Evolutionary conservation across 2,888 invertebrate genomes (phyloP), one percentile per base, ranked within the genome.

Genomic region (Sturmia bella): DNA sequence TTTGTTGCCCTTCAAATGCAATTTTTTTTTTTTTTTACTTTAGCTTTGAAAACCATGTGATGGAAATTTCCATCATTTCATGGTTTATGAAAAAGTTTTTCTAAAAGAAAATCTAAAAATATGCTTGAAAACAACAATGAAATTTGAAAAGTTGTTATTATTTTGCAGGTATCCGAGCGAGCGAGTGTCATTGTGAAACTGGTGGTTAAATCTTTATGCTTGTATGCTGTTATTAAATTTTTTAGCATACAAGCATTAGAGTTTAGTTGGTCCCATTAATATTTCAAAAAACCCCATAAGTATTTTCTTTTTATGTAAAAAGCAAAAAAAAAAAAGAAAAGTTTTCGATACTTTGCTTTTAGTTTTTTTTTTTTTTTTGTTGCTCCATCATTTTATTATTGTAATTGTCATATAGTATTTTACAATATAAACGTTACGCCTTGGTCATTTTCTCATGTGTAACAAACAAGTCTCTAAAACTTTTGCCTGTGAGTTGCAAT

Each of bases 401-500:
- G 41, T 39, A 52, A 32, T 45, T 69, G 75, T 50, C 41, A 50
- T 48, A 4, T 17, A 32, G 50, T 59, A 41, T 37, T 19, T 50
- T 52, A 17, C 27, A 37, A 39, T 41, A 41, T 17, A 17, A 45
- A 52, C 45, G 82, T 75, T 78, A 82, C 74, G 78, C 82, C 78
- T 78, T 78, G 82, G 69, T 59, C 82, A 82, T 82, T 82, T 82
- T 76, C 76, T 73, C 68, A 73, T 81, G 81, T 81, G 73, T 69
- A 69, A 77, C 73, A 76, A 79, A 64, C 78, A 76, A 78, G 69
- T 82, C 59, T 82, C 59, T 64, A 66, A 76, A 76, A 78, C 78
- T 82, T 82, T 78, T 82, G 82, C 74, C 78, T 82, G 78, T 48
- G 75, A 70, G 78, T 78, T 78, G 59, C 52, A 41, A 70, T 48